Percentiles rank a stretch among this genome's conserved stretches.
phyloP scores from a whole-genome alignment of 2,888 invertebrate genomes.

The Resseliella maxima region DNA sequence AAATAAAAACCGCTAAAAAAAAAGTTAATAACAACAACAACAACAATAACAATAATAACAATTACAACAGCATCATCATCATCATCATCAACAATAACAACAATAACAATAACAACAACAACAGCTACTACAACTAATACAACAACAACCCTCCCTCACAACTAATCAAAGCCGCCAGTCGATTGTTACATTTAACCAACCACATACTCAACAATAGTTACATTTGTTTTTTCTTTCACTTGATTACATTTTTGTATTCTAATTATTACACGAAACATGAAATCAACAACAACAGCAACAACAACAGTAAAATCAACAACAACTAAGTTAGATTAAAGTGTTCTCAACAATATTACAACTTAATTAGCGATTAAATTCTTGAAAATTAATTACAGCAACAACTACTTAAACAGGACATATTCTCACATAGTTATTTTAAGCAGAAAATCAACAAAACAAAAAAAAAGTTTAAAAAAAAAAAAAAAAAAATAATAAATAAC shows the following conservation, averaged over 20 bases:
- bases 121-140: constrained; percentile 66
- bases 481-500: no score
- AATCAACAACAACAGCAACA: constrained; percentile 17
- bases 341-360: constrained; percentile 41
- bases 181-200: constrained; percentile 63
- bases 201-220: constrained; percentile 56
- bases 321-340: constrained; percentile 39
- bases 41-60: constrained; percentile 56
- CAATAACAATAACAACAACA: constrained; percentile 66
- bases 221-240: constrained; percentile 45
- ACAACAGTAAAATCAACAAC: constrained; percentile 18
- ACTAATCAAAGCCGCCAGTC: constrained; percentile 73
- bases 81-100: constrained; percentile 59
- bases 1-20: constrained; percentile 55
- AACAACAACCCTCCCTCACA: constrained; percentile 69
- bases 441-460: constrained; percentile 31
- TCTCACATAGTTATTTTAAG: constrained; percentile 34
- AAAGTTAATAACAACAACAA: constrained; percentile 35
- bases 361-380: constrained; percentile 9
- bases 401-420: constrained; percentile 46
- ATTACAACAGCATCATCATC: constrained; percentile 49
- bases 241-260: constrained; percentile 44
- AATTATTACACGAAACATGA: not conserved
- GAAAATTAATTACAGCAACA: constrained; percentile 23
- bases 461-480: not conserved